Percentiles rank a stretch among this genome's conserved stretches.
Evolutionary conservation across 1,140 invertebrate species (phyloP).

Genomic region (Drosophila malerkotliana): DNA sequence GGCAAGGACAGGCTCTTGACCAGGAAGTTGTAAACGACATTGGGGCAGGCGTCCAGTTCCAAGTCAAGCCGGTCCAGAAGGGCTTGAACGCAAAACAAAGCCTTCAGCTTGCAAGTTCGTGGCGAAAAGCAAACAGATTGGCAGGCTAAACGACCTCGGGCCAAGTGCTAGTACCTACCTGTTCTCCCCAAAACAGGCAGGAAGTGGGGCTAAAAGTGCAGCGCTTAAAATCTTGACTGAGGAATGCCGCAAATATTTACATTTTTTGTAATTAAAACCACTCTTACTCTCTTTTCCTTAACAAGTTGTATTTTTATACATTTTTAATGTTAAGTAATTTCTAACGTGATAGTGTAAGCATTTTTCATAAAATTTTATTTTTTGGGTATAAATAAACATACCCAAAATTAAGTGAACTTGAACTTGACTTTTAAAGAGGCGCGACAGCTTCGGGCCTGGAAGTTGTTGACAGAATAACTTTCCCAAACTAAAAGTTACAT

Average conservation of each 20-base stretch:
- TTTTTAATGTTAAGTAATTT: no score
- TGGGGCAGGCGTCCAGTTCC: conserved; percentile 35
- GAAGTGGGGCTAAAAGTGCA: conserved; percentile 34
- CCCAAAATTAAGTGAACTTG: conserved; percentile 10
- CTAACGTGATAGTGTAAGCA: no score
- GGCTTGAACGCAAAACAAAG: conserved; percentile 37
- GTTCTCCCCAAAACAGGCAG: conserved; percentile 47
- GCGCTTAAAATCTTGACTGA: not conserved
- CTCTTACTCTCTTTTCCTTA: no score
- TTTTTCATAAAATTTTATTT: no score
- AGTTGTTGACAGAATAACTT: conserved; percentile 19
- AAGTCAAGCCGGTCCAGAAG: conserved; percentile 10
- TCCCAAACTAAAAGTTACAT: conserved; percentile 16
- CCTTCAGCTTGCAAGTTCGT: conserved; percentile 39
- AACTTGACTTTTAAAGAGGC: conserved; percentile 1
- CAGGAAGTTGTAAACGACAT: conserved; percentile 77
- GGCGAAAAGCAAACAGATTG: conserved; percentile 70
- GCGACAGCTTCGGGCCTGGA: not conserved
- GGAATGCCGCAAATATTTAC: no score
- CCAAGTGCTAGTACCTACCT: conserved; percentile 26
- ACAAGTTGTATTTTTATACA: no score
- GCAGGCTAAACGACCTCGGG: conserved; percentile 65
- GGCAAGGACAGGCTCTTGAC: conserved; percentile 64
- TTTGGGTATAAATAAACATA: not conserved
- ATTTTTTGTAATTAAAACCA: no score